Evolutionary conservation across 2,113 vertebrate species (phyloP).

Genomic region (Cynoglossus semilaevis): DNA sequence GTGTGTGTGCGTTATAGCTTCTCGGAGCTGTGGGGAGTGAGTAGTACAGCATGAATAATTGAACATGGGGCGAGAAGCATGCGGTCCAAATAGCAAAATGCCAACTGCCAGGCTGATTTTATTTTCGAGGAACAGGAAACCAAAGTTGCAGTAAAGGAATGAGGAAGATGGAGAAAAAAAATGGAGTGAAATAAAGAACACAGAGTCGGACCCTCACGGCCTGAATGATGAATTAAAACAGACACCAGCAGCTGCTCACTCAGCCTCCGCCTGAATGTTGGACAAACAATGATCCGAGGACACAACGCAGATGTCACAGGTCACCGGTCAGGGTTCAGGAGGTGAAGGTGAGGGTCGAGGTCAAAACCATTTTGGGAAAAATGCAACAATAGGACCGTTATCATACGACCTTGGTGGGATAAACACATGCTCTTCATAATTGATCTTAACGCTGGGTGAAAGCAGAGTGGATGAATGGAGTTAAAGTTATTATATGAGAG

Average conservation of each 20-base stretch:
- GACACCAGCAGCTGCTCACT: constrained; percentile 46
- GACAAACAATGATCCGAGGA: constrained; percentile 27
- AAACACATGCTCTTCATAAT: constrained; percentile 63
- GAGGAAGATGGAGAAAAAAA: constrained; percentile 1
- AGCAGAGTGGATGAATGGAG: constrained; percentile 51
- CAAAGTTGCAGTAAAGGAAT: constrained; percentile 11
- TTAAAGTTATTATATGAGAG: constrained; percentile 40
- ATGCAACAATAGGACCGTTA: constrained; percentile 53
- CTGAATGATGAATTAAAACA: constrained; percentile 28
- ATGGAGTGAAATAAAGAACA: constrained; percentile 4
- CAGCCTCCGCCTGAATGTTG: constrained; percentile 16
- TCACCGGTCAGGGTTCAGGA: constrained; percentile 33
- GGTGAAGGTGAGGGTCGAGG: constrained; percentile 52
- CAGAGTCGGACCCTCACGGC: constrained; percentile 21
- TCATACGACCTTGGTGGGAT: constrained; percentile 52
- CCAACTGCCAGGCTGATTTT: constrained; percentile 52
- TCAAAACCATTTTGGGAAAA: constrained; percentile 42
- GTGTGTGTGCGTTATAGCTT: constrained; percentile 33
- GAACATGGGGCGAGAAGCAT: constrained; percentile 30
- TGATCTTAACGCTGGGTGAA: constrained; percentile 41
- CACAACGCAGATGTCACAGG: constrained; percentile 29
- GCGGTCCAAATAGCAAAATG: constrained; percentile 33
- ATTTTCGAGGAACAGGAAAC: constrained; percentile 24
- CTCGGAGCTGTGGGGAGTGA: constrained; percentile 57
- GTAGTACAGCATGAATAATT: constrained; percentile 72